These are phyloP conservation scores for Aurelia coerulea DNA, from an alignment of 30 jellyfish, hydroid and myxozoan species.

Conservation along the genomic window DNA sequence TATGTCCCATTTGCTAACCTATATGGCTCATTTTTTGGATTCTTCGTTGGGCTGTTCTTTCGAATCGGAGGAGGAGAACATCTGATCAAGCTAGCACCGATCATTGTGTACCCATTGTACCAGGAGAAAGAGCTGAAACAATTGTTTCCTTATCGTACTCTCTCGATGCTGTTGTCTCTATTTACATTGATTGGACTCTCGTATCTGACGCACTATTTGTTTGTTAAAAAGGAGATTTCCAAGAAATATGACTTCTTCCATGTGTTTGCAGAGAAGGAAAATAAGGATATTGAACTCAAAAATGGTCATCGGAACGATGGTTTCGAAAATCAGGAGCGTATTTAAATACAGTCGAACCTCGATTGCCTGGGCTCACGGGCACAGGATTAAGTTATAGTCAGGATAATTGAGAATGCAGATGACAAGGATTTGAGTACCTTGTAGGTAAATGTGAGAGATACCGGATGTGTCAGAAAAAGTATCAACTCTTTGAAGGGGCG, in stretches of 20 bases:
- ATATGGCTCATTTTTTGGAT: constrained; percentile 67
- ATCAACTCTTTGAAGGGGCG: too few species aligned
- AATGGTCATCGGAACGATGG: not conserved
- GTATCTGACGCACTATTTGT: constrained; percentile 37
- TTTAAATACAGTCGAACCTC: too few species aligned
- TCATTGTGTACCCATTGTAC: constrained; percentile 66
- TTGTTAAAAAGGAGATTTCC: constrained; percentile 41
- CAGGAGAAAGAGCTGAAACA: constrained; percentile 40
- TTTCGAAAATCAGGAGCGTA: not conserved
- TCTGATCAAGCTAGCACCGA: constrained; percentile 56
- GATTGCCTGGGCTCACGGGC: too few species aligned
- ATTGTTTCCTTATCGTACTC: constrained; percentile 72
- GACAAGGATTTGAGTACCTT: too few species aligned
- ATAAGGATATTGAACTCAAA: constrained; percentile 20
- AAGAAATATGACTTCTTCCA: constrained; percentile 60
- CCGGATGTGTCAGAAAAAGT: too few species aligned
- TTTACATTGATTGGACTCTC: constrained; percentile 64
- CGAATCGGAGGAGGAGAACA: constrained; percentile 82
- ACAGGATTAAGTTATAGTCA: too few species aligned
- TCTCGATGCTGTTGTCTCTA: constrained; percentile 76
- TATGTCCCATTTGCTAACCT: constrained; percentile 63
- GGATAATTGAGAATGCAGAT: too few species aligned
- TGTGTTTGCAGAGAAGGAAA: constrained; percentile 14
- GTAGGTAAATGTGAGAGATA: too few species aligned
- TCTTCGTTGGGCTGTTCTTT: constrained; percentile 56